These are phyloP conservation scores for Centropus unirufus DNA, from an alignment of 2,113 vertebrate genomes.

Conservation along the genomic window DNA sequence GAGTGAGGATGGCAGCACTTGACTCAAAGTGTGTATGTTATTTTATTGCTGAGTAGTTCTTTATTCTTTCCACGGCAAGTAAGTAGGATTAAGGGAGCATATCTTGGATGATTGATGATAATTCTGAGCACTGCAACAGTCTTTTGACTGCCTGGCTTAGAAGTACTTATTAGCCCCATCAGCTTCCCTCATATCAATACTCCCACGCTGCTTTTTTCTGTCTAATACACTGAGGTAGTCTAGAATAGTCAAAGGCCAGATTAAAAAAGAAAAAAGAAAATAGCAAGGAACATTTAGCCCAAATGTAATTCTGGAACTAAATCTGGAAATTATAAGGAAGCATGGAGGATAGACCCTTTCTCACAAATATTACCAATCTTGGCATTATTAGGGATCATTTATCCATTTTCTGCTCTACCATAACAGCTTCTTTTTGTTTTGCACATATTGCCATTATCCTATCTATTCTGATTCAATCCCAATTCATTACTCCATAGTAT, in stretches of 20 bases:
- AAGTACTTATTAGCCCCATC: constrained; percentile 33
- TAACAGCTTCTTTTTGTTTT: neutral
- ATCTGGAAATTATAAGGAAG: neutral
- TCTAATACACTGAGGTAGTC: neutral
- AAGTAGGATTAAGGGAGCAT: constrained; percentile 22
- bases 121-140: constrained; percentile 36
- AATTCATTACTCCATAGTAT: neutral
- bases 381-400: neutral
- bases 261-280: neutral
- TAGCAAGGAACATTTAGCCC: neutral
- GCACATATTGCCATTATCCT: neutral
- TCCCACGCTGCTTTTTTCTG: neutral
- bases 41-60: neutral
- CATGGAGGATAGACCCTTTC: neutral
- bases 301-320: neutral
- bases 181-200: constrained; percentile 5
- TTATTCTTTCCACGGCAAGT: constrained; percentile 27
- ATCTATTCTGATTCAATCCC: neutral
- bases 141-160: constrained; percentile 32
- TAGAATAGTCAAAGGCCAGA: neutral
- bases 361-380: neutral
- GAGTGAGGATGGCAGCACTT: neutral
- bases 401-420: neutral
- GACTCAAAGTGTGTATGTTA: neutral
- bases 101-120: constrained; percentile 24